phyloP scores from a whole-genome alignment of 1,140 invertebrate species.

The Diachasmimorpha longicaudata region DNA sequence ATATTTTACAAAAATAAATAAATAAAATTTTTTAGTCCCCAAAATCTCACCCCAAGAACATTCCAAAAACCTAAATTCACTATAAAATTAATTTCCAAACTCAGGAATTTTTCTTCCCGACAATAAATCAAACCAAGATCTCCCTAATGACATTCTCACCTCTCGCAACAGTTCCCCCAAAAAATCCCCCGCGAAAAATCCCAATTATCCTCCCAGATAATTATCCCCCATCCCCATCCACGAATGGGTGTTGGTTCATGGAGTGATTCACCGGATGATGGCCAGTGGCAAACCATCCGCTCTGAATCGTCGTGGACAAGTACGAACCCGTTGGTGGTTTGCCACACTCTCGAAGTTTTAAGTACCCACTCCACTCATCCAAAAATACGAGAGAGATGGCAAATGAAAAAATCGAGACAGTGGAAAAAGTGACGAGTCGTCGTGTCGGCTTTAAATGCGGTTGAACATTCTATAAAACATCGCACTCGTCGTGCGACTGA shows the following conservation, averaged over 20 bases:
- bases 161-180: too few species aligned
- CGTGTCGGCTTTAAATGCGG: slow-evolving; percentile 27
- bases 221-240: not conserved
- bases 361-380: slow-evolving; percentile 16
- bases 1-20: too few species aligned
- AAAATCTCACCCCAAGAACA: too few species aligned
- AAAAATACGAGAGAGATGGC: not conserved
- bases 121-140: too few species aligned
- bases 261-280: not conserved
- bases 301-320: not conserved
- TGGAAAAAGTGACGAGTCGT: not conserved
- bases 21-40: too few species aligned
- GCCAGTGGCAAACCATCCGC: slow-evolving; percentile 6
- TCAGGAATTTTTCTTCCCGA: too few species aligned
- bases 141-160: too few species aligned
- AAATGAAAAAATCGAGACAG: not conserved
- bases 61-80: too few species aligned
- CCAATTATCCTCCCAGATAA: not conserved
- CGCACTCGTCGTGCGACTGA: slow-evolving; percentile 19
- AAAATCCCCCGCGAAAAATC: too few species aligned
- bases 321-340: slow-evolving; percentile 17
- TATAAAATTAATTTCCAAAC: too few species aligned
- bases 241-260: not conserved
- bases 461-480: slow-evolving; percentile 33
- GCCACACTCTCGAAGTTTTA: slow-evolving; percentile 24